Evolutionary conservation across 1,140 invertebrate genomes (phyloP).

Genomic region (Radopholus similis): DNA sequence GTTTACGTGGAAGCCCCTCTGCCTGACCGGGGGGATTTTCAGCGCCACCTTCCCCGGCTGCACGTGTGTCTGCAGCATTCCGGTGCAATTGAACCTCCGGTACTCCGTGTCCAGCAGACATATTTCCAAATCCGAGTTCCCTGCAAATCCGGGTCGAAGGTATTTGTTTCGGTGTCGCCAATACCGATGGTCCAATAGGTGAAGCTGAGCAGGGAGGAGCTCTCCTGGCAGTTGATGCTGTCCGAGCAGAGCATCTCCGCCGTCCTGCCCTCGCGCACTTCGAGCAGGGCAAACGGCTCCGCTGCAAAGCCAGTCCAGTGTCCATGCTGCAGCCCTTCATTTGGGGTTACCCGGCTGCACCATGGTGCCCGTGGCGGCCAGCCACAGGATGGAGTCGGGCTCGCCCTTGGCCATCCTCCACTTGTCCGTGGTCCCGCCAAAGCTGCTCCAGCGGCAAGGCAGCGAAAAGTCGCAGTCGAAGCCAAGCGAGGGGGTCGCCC

Average conservation of each 20-base stretch:
- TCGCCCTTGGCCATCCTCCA: conserved; percentile 54
- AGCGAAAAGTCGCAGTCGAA: conserved; percentile 53
- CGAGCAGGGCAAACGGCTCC: conserved; percentile 54
- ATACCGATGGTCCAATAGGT: conserved; percentile 54
- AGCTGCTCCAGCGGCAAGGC: conserved; percentile 45
- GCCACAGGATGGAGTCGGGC: conserved; percentile 53
- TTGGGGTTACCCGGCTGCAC: conserved; percentile 52
- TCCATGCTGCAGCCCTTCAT: conserved; percentile 6
- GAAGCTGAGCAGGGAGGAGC: conserved; percentile 47
- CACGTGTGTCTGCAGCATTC: conserved; percentile 49
- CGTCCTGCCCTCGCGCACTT: conserved; percentile 43
- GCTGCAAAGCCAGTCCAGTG: conserved; percentile 28
- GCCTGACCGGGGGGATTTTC: conserved; percentile 52
- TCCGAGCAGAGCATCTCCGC: conserved; percentile 52
- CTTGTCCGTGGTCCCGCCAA: conserved; percentile 36
- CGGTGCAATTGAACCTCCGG: conserved; percentile 54
- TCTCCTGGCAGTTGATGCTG: conserved; percentile 44
- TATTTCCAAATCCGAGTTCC: conserved; percentile 52
- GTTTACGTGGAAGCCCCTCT: conserved; percentile 52
- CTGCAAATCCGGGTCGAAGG: conserved; percentile 23
- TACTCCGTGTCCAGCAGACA: conserved; percentile 50
- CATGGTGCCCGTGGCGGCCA: conserved; percentile 60
- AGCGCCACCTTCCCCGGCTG: conserved; percentile 59
- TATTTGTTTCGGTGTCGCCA: conserved; percentile 3
- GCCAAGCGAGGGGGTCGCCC: conserved; percentile 15